A percentile compares a stretch with the other conserved stretches of the same genome.
phyloP scores from a whole-genome alignment of 1,140 invertebrate genomes.

The Bombus polaris region DNA sequence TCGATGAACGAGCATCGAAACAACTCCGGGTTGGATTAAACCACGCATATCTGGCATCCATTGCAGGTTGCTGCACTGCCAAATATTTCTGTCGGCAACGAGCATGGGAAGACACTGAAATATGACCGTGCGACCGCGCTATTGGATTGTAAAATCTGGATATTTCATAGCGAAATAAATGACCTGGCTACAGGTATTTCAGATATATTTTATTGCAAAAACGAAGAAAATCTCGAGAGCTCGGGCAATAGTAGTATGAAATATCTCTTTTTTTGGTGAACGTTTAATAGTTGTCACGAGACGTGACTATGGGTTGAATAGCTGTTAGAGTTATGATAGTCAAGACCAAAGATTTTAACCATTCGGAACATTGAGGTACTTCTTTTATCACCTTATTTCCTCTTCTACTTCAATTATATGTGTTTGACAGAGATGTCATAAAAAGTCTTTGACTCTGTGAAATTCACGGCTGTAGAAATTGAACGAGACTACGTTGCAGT shows the following conservation, averaged over 20 bases:
- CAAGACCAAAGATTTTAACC: background rate
- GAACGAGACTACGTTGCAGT: background rate
- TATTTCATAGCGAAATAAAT: slow-evolving; percentile 52
- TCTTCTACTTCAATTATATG: background rate
- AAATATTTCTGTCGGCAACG: slow-evolving; percentile 59
- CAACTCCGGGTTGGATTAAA: slow-evolving; percentile 50
- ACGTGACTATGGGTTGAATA: background rate
- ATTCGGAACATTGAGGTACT: background rate
- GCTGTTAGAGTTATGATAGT: background rate
- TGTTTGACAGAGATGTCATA: background rate
- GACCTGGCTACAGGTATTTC: slow-evolving; percentile 20
- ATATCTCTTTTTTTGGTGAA: background rate
- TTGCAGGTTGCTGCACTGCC: slow-evolving; percentile 27
- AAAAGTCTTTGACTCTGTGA: background rate
- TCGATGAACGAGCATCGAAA: slow-evolving; percentile 36
- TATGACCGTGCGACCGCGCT: slow-evolving; percentile 44
- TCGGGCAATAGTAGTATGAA: background rate
- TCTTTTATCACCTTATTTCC: background rate
- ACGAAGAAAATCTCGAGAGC: background rate
- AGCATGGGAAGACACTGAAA: slow-evolving; percentile 60
- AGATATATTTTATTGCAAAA: background rate
- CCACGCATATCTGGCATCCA: slow-evolving; percentile 57
- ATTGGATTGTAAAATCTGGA: slow-evolving; percentile 54
- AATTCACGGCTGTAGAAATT: background rate
- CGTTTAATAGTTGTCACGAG: background rate